Evolutionary conservation across 2,113 vertebrate genomes (phyloP), one percentile per base, ranked within the genome.

Genomic region (Corythornis madagascariensis): DNA sequence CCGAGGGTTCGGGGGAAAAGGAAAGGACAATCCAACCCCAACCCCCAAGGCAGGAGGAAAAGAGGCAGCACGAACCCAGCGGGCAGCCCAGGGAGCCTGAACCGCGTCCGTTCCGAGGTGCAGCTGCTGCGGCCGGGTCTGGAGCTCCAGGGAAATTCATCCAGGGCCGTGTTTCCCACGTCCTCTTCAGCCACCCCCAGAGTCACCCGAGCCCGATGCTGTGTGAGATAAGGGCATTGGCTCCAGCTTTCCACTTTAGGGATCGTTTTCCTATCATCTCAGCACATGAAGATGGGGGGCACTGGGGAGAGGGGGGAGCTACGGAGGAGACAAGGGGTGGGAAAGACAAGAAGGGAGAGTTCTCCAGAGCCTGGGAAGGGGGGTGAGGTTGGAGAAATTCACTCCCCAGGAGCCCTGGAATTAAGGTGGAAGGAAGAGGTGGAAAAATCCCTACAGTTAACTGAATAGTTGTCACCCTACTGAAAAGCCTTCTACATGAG

Each of bases 231-330:
- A 80, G 50, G 55, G 59, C 35, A 11, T 76, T 89, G 80, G 91
- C 84, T 96, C 94, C 94, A 48, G 7, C 17, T 16, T 72, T 75
- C 86, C 85, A 24, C 79, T 93, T 82, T 26, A 70, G 33, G 80
- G 42, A n/a, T 88, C 38, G 3, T 69, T 90, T 95, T 96, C 91
- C 89, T 90, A 77, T 75, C 66, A 16, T 59, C 73, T 92, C 86
- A 22, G 92, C 91, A 70, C 57, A 28, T 9, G 71, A 72, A 82
- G 93, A 35, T 60, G 93, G 92, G 92, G 75, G 90, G 88, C 81
- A 19, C 76, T 40, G 90, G 25, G 38, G 88, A 92, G 88, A 92
- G 61, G 91, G 94, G 95, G 94, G 94, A 63, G 91, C 86, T 84
- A 92, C 60, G 40, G 4, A 5, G 55, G 78, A 94, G 45, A 50